Base-by-base conservation (phyloP, 2,113 vertebrate species). In the Syngnathus floridae region DNA sequence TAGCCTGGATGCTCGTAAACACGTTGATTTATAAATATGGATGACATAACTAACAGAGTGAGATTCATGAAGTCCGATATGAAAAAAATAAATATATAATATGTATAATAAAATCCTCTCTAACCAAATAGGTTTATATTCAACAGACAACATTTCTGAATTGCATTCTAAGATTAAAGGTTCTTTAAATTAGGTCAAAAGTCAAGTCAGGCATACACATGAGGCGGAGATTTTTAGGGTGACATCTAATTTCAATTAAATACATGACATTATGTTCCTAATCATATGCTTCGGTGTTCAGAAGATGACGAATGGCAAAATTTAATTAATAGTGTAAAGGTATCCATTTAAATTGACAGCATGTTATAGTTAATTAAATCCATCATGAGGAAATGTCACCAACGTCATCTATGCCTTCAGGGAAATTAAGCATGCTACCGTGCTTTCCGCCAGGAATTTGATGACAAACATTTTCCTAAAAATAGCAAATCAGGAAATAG, bases 401-500 rank as follows among this genome's bases (percentile, higher is more conserved):
- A n/a, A 59, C 40, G 17, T 59, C 19, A 40, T 59, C 12, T 12
- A 11, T n/a, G 36, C 9, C 57, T 57, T 37, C 37, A 21, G 35
- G 55, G 35, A 57, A 57, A 36, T 37, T 37, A 8, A 56, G 51
- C 7, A 35, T 14, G 5, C 22, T 11, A 37, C 14, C 36, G 10
- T 14, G 37, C 43, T 61, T 43, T 16, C 21, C n/a, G 59, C 5
- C 43, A 1, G 16, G 41, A 26, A 11, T 31, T 35, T 14, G 40
- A 35, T 17, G 26, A 62, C 22, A 45, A 46, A 26, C 22, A 46
- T 19, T 7, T 41, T 22, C 46, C 26, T 17, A 26, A 46, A 62
- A 62, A 62, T 62, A 46, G 21, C 13, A 62, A 62, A 62, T 31
- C 13, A 62, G 43, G 26, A 21, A 67, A 58, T 31, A 35, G 64